phyloP scores from a whole-genome alignment of 2,797 vertebrate genomes.

The Semotilus atromaculatus region DNA sequence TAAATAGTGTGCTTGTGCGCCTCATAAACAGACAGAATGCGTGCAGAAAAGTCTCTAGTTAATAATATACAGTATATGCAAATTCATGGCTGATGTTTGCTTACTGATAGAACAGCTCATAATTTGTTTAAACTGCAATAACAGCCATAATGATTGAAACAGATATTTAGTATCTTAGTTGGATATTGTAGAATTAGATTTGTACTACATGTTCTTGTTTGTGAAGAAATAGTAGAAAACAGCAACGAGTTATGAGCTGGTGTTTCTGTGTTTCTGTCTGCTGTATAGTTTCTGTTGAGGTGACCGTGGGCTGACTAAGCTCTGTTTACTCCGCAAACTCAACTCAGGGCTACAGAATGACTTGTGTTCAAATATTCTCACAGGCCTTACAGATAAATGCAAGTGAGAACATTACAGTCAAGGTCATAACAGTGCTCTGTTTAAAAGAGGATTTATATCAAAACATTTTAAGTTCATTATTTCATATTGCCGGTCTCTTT shows the following conservation, averaged over 20 bases:
- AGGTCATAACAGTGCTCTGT: neutral
- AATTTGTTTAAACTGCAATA: slow-evolving; percentile 12
- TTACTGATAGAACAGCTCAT: neutral
- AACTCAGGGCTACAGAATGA: slow-evolving; percentile 17
- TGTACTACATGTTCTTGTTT: neutral
- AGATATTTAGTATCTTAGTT: neutral
- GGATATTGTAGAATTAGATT: neutral
- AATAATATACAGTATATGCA: slow-evolving; percentile 18
- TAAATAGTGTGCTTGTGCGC: neutral
- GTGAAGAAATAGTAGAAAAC: neutral
- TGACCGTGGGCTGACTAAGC: neutral
- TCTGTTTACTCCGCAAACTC: slow-evolving; percentile 30
- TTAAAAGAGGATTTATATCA: neutral
- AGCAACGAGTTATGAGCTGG: neutral
- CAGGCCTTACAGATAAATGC: neutral
- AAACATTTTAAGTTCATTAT: neutral
- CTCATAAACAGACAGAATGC: neutral
- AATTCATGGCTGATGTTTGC: neutral
- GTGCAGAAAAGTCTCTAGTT: neutral
- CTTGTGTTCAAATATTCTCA: slow-evolving; percentile 32
- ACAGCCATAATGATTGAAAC: neutral
- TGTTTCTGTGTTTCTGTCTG: slow-evolving; percentile 22
- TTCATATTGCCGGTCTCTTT: neutral
- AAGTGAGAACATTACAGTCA: neutral
- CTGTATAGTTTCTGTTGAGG: slow-evolving; percentile 16